Base-by-base conservation (phyloP, 2,797 vertebrate genomes). In the Euphonia xanthogaster region DNA sequence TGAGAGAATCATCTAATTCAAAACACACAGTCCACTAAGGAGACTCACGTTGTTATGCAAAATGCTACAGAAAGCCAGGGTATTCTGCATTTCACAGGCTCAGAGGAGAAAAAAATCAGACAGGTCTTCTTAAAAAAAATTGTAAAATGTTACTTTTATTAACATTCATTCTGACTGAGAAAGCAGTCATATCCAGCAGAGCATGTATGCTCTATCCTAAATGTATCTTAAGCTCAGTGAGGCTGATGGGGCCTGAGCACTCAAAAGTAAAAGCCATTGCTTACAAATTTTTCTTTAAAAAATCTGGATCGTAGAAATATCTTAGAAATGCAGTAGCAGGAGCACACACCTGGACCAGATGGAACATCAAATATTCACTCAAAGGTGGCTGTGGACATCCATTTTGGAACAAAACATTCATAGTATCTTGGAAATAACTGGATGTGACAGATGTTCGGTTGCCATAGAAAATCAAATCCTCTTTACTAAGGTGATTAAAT, bases 391-490 rank as follows among this genome's bases (percentile, higher is more conserved):
- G 17, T 1, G 3, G 45, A 72, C 51, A 60, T 70, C 22, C 3
- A 0, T 57, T 92, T 73, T 39, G n/a, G 17, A 88, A 80, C 7
- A 76, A 66, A 75, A 70, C 28, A 63, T 61, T 45, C 13, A 40
- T 85, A 70, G 17, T 65, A n/a, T 75, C 24, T 75, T 50, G 42
- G 62, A 88, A 86, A 66, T 90, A 68, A 72, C 40, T 86, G 54
- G 33, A 73, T 61, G 14, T 72, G 71, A 83, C 77, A 83, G 53
- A 68, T 68, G 48, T 82, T 88, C 2, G 1, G 83, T 78, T 94
- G 66, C 55, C 60, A 84, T 24, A 60, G 63, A 87, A 95, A 95
- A 96, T 74, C 27, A 94, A 90, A 85, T 82, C 37, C 37, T 88
- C 82, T 78, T 67, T 85, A 73, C 30, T 55, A 73, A 81, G 42